These are phyloP conservation scores for Ctenodactylus gundi DNA, from an alignment of 2,113 vertebrate genomes.

Conservation along the genomic window DNA sequence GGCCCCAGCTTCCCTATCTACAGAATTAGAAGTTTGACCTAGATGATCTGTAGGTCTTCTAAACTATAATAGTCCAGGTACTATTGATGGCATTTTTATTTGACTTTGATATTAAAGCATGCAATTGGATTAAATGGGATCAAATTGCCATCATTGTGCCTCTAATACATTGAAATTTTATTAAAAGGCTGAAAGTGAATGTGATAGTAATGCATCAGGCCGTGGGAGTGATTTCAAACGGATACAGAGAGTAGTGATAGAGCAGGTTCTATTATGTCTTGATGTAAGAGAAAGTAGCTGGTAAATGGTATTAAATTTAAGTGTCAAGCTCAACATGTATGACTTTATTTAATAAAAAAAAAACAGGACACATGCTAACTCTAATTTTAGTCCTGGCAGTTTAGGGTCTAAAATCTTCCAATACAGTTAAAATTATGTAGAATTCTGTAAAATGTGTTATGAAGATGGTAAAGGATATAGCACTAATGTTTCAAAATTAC, in stretches of 20 bases:
- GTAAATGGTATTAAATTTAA: conserved; percentile 50
- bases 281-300: conserved; percentile 26
- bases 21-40: conserved; percentile 18
- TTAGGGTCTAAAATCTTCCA: background rate
- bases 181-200: conserved; percentile 69
- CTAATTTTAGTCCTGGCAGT: conserved; percentile 18
- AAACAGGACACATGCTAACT: background rate
- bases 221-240: conserved; percentile 54
- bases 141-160: conserved; percentile 49
- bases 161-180: conserved; percentile 65
- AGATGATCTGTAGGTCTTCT: conserved; percentile 14
- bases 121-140: conserved; percentile 64
- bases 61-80: conserved; percentile 41
- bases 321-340: background rate
- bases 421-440: background rate
- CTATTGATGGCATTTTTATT: conserved; percentile 55
- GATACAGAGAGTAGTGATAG: conserved; percentile 33
- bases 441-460: conserved; percentile 17
- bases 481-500: background rate
- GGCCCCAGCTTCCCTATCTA: conserved; percentile 13
- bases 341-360: background rate
- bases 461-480: background rate
- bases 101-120: conserved; percentile 56
- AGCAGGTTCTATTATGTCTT: background rate
- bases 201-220: conserved; percentile 50